These are phyloP conservation scores for Cygnus olor DNA, from an alignment of 2,797 vertebrate genomes.

Conservation along the genomic window DNA sequence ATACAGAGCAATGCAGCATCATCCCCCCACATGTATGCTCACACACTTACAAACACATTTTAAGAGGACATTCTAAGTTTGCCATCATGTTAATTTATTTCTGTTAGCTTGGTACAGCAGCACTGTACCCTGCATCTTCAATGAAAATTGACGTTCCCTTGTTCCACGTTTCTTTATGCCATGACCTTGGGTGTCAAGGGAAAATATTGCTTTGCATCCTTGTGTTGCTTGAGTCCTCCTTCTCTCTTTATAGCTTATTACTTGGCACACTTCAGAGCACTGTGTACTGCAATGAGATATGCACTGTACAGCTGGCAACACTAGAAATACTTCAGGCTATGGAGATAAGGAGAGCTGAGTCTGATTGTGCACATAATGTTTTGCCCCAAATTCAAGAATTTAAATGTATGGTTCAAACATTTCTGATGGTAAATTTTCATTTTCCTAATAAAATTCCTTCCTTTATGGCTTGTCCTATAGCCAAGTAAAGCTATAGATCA, in stretches of 20 bases:
- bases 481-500: background rate
- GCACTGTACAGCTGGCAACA: constrained; percentile 13
- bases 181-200: constrained; percentile 78
- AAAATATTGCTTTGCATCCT: constrained; percentile 76
- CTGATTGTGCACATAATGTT: constrained; percentile 26
- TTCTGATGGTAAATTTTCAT: constrained; percentile 8
- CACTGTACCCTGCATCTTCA: constrained; percentile 46
- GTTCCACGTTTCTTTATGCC: constrained; percentile 54
- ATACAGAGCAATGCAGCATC: constrained; percentile 4
- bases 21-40: background rate
- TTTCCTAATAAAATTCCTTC: background rate
- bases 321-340: constrained; percentile 21
- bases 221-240: constrained; percentile 66
- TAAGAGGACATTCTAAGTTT: constrained; percentile 59
- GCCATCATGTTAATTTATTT: constrained; percentile 72
- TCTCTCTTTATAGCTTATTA: constrained; percentile 66
- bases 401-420: constrained; percentile 28
- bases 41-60: constrained; percentile 43
- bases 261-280: constrained; percentile 61
- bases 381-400: constrained; percentile 33
- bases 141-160: constrained; percentile 72
- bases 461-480: background rate
- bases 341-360: constrained; percentile 35
- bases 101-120: constrained; percentile 52
- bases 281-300: constrained; percentile 47